These are phyloP conservation scores for Diadema setosum DNA, from an alignment of 35 echinoderm and acorn worm genomes.

Conservation along the genomic window DNA sequence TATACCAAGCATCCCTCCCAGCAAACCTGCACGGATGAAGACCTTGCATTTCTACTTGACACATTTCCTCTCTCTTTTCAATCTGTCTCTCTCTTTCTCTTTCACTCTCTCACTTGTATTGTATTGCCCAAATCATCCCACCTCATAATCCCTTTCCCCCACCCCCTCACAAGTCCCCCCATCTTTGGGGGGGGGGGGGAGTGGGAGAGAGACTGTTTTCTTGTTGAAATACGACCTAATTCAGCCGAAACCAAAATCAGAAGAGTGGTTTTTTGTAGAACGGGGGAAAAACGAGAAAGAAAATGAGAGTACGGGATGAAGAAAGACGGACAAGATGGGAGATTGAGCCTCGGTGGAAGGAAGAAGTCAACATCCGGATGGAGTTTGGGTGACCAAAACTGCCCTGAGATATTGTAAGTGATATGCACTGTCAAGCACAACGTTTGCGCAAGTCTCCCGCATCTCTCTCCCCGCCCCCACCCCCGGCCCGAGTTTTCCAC, in stretches of 20 bases:
- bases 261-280: background rate
- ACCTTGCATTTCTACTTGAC: conserved; percentile 19
- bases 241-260: background rate
- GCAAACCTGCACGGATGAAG: too few species aligned
- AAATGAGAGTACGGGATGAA: too few species aligned
- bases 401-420: conserved; percentile 6
- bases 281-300: background rate
- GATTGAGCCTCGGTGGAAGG: background rate
- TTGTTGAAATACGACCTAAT: background rate
- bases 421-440: background rate
- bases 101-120: background rate
- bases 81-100: background rate
- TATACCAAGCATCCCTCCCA: too few species aligned
- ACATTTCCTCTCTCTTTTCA: background rate
- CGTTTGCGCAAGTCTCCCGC: conserved; percentile 13
- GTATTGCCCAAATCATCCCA: background rate
- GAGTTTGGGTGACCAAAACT: conserved; percentile 20
- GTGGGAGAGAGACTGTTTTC: background rate
- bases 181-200: too few species aligned
- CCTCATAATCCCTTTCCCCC: background rate
- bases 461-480: background rate
- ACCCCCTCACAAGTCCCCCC: background rate
- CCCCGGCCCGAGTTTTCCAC: background rate
- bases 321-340: too few species aligned
- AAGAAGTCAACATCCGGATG: conserved; percentile 7